These are phyloP conservation scores for Orgyia antiqua DNA, from an alignment of 2,888 invertebrate species.

Conservation along the genomic window DNA sequence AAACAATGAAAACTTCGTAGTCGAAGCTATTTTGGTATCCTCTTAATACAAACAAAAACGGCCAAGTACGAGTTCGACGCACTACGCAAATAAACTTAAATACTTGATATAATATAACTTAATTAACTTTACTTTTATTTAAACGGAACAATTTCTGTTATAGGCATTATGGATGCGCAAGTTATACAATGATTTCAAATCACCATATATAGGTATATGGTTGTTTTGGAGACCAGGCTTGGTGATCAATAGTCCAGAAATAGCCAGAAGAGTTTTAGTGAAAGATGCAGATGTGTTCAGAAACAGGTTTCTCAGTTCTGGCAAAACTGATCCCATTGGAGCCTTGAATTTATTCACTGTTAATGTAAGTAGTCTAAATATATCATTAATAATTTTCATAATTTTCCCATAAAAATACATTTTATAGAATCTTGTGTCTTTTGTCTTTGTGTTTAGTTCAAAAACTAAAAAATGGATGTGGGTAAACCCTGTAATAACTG, in stretches of 20 bases:
- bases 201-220: conserved; percentile 42
- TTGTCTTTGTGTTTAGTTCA: background rate
- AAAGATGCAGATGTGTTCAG: conserved; percentile 36
- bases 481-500: too few species aligned
- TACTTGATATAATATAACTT: too few species aligned
- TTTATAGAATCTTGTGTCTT: background rate
- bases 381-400: background rate
- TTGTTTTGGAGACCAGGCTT: conserved; percentile 42
- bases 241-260: conserved; percentile 34
- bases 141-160: too few species aligned
- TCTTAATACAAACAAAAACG: too few species aligned
- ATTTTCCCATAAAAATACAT: background rate
- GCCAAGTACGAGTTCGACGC: too few species aligned
- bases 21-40: too few species aligned
- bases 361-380: conserved; percentile 31
- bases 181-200: conserved; percentile 25
- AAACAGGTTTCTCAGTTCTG: conserved; percentile 31
- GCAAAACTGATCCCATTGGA: conserved; percentile 36
- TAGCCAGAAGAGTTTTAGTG: conserved; percentile 34
- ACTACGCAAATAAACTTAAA: too few species aligned
- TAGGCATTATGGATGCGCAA: conserved; percentile 35
- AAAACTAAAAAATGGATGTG: too few species aligned
- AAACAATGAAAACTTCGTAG: too few species aligned
- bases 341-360: conserved; percentile 33
- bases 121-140: too few species aligned